Evolutionary conservation across 1,140 invertebrate genomes (phyloP).

Genomic region (Cotesia glomerata): DNA sequence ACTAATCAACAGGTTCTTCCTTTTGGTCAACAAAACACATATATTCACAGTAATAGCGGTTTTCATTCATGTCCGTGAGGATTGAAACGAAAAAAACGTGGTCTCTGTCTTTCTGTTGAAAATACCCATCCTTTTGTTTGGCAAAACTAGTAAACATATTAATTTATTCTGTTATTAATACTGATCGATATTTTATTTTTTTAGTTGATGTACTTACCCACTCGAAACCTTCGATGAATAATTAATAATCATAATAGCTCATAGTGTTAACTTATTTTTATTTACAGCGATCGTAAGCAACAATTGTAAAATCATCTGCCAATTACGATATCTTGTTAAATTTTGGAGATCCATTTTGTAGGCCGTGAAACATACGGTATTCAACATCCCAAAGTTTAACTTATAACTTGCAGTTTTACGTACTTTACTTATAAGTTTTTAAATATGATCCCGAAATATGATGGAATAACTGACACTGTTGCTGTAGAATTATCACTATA

Average conservation of each 20-base stretch:
- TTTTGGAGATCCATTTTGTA: slow-evolving; percentile 42
- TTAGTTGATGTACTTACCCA: slow-evolving; percentile 71
- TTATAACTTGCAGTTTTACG: slow-evolving; percentile 51
- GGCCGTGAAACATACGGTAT: slow-evolving; percentile 53
- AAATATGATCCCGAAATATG: too few species aligned
- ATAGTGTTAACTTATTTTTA: slow-evolving; percentile 80
- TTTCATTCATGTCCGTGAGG: slow-evolving; percentile 94
- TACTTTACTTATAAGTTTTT: slow-evolving; percentile 24
- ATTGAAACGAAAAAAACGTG: slow-evolving; percentile 95
- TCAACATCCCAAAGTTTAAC: slow-evolving; percentile 58
- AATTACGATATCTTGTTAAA: slow-evolving; percentile 82
- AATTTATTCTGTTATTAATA: neutral
- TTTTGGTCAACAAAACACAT: slow-evolving; percentile 93
- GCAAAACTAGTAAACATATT: slow-evolving; percentile 79
- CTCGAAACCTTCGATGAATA: slow-evolving; percentile 94
- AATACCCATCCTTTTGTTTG: slow-evolving; percentile 97
- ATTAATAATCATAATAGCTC: neutral
- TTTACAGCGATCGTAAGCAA: slow-evolving; percentile 97
- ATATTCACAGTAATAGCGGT: slow-evolving; percentile 95
- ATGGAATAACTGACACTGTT: neutral
- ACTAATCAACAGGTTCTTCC: slow-evolving; percentile 72
- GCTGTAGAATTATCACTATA: neutral
- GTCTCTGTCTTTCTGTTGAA: slow-evolving; percentile 87
- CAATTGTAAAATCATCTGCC: slow-evolving; percentile 97
- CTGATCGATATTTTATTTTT: too few species aligned